Percentiles rank a stretch among this genome's conserved stretches.
Conservation (phyloP, 1,140 invertebrate genomes). For the Drosophila nebulosa region DNA sequence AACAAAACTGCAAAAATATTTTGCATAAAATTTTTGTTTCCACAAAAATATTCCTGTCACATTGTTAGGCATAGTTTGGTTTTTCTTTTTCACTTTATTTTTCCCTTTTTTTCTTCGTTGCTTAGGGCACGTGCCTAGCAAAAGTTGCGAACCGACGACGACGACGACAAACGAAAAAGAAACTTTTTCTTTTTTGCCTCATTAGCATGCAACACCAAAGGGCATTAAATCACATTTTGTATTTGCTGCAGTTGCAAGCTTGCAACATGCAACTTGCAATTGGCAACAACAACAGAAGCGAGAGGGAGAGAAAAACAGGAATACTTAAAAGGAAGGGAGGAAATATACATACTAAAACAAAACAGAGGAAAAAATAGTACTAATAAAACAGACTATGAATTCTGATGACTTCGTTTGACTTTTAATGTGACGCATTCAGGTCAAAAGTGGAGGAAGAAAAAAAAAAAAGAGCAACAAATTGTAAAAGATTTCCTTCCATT, state of each 20-base stretch:
- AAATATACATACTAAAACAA: conserved; percentile 22
- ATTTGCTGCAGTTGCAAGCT: conserved; percentile 47
- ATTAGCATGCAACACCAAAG: conserved; percentile 51
- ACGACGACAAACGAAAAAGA: conserved; percentile 34
- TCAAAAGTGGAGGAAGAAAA: conserved; percentile 1
- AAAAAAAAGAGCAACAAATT: background rate
- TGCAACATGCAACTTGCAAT: conserved; percentile 46
- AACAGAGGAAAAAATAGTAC: background rate
- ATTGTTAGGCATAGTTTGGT: conserved; percentile 28
- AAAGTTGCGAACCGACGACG: conserved; percentile 38
- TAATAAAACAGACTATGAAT: conserved; percentile 40
- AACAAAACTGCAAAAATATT: conserved; percentile 20
- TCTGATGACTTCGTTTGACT: conserved; percentile 46
- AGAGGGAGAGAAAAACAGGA: background rate
- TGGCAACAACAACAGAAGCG: background rate
- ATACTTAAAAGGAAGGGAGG: background rate
- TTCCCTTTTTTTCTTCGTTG: conserved; percentile 1
- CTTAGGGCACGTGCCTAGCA: conserved; percentile 42
- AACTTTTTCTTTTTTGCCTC: conserved; percentile 48
- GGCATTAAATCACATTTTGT: conserved; percentile 57
- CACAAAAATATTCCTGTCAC: conserved; percentile 42
- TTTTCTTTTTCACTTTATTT: background rate
- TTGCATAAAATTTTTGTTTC: conserved; percentile 37
- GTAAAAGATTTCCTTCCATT: background rate
- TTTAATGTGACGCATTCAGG: conserved; percentile 32